Conservation (phyloP, 2,113 vertebrate genomes). For the Notarius quadriscutis region DNA sequence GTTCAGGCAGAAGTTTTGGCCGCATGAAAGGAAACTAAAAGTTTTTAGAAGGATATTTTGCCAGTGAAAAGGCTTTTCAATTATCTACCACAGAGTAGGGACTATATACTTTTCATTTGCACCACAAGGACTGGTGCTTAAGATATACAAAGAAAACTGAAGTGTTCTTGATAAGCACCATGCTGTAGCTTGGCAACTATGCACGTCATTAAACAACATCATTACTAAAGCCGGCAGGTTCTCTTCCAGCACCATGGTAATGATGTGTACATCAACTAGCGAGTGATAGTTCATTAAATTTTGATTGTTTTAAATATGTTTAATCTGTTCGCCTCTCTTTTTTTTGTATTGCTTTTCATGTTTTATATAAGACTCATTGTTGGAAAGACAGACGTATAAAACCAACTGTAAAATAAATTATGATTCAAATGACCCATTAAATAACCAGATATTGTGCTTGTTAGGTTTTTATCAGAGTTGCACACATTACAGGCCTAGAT, state of each 20-base stretch:
- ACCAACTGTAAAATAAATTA: not conserved
- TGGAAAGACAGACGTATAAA: not conserved
- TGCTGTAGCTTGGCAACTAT: slow-evolving; percentile 1
- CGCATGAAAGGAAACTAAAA: not conserved
- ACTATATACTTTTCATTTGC: not conserved
- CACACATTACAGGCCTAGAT: not conserved
- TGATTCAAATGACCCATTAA: not conserved
- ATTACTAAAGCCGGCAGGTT: slow-evolving; percentile 4
- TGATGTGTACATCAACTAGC: not conserved
- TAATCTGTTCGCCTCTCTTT: not conserved
- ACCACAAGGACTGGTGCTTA: not conserved
- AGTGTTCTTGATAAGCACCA: slow-evolving; percentile 11
- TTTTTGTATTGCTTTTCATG: not conserved
- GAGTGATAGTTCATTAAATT: not conserved
- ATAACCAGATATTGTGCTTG: not conserved
- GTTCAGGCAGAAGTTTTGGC: not conserved
- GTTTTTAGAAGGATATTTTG: not conserved
- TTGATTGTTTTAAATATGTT: not conserved
- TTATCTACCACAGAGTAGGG: not conserved
- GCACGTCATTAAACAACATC: not conserved
- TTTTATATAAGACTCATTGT: not conserved
- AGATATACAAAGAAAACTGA: not conserved
- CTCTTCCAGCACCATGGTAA: not conserved
- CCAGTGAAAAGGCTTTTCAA: not conserved
- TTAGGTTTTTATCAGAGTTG: not conserved